phyloP scores from a whole-genome alignment of 2,797 vertebrate genomes.

The Acanthornis magna region DNA sequence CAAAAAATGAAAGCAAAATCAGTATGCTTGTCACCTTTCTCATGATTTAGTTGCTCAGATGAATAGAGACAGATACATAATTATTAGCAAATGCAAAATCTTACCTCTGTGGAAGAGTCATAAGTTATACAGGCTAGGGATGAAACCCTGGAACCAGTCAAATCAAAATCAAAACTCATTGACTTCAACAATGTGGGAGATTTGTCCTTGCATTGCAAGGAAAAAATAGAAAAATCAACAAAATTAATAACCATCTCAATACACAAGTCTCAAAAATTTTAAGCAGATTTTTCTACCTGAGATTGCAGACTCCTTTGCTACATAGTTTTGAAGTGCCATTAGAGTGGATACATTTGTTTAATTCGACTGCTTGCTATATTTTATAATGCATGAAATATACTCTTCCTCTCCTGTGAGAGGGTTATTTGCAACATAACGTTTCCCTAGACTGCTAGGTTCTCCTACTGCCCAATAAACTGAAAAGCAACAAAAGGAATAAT shows the following conservation, averaged over 20 bases:
- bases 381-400: background rate
- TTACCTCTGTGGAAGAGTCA: background rate
- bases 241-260: background rate
- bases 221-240: background rate
- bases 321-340: background rate
- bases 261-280: background rate
- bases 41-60: background rate
- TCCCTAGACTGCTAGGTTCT: background rate
- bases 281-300: background rate
- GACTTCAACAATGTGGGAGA: background rate
- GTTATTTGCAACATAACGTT: constrained; percentile 14
- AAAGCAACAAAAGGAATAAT: background rate
- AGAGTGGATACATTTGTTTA: background rate
- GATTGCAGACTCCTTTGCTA: background rate
- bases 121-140: background rate
- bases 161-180: background rate
- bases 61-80: background rate
- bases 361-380: constrained; percentile 7
- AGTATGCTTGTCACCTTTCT: background rate
- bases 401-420: background rate
- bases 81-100: background rate
- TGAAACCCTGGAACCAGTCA: background rate
- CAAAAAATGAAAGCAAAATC: background rate
- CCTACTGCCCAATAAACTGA: background rate
- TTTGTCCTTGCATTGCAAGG: background rate